These are phyloP conservation scores for Chrysomela aeneicollis DNA, from an alignment of 2,888 invertebrate genomes.

Conservation along the genomic window DNA sequence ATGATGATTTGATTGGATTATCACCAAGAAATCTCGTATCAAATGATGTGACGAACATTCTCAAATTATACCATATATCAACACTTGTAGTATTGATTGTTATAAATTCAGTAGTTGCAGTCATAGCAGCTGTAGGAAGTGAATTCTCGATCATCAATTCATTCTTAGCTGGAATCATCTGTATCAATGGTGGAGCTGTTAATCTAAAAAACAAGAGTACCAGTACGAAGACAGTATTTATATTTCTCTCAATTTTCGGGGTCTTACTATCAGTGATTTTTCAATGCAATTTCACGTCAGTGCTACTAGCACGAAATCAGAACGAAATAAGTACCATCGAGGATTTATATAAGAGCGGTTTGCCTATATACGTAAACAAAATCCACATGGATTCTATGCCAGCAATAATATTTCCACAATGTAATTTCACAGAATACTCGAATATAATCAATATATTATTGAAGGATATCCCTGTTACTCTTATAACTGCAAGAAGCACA, in stretches of 20 bases:
- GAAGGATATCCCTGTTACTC: background rate
- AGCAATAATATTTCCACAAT: background rate
- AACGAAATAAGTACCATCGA: background rate
- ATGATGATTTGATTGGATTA: background rate
- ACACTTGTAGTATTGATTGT: background rate
- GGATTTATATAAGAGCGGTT: background rate
- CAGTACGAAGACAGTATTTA: background rate
- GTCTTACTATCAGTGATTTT: background rate
- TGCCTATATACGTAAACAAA: background rate
- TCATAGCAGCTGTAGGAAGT: background rate
- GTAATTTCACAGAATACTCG: background rate
- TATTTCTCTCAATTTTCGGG: background rate
- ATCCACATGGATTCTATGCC: slow-evolving; percentile 1
- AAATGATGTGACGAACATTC: background rate
- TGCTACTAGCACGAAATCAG: background rate
- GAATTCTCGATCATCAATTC: background rate
- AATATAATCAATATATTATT: background rate
- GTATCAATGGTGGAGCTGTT: background rate
- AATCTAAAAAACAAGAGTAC: background rate
- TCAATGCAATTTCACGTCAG: background rate
- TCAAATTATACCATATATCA: background rate
- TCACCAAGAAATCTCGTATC: background rate
- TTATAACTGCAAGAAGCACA: background rate
- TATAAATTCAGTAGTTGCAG: background rate
- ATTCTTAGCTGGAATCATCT: background rate